Evolutionary conservation across 2,797 vertebrate species (phyloP).

Genomic region (Allobates femoralis): DNA sequence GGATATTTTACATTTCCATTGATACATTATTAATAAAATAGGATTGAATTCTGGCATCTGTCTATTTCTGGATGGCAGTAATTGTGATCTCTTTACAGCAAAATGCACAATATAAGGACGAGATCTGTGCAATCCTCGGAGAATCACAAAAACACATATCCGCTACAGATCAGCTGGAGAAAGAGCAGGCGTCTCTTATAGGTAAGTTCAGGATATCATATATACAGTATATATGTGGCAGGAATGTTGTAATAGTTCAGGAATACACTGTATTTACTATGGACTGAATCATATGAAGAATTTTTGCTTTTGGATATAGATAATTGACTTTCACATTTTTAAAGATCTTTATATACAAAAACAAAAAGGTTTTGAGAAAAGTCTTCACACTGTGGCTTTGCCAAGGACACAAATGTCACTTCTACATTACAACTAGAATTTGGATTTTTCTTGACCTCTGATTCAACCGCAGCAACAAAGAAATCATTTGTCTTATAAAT

Average conservation of each 20-base stretch:
- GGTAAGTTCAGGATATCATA: constrained; percentile 60
- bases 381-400: too few relatives aligned
- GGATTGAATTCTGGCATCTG: not conserved
- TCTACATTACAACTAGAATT: too few relatives aligned
- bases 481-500: not conserved
- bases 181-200: constrained; percentile 45
- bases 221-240: not conserved
- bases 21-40: not conserved
- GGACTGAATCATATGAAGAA: too few relatives aligned
- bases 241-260: not conserved
- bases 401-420: too few relatives aligned
- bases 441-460: too few relatives aligned
- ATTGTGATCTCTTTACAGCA: constrained; percentile 1
- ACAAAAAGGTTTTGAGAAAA: not conserved
- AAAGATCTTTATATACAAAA: not conserved
- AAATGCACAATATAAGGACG: constrained; percentile 62
- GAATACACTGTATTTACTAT: too few relatives aligned
- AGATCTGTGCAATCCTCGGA: constrained; percentile 58
- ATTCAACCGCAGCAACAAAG: not conserved
- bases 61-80: not conserved
- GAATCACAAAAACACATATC: constrained; percentile 61
- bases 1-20: not conserved
- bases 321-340: not conserved
- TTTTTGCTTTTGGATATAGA: too few relatives aligned
- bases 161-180: constrained; percentile 34